These are phyloP conservation scores for Drosophila pruinosa DNA, from an alignment of 1,140 invertebrate species.

Conservation along the genomic window DNA sequence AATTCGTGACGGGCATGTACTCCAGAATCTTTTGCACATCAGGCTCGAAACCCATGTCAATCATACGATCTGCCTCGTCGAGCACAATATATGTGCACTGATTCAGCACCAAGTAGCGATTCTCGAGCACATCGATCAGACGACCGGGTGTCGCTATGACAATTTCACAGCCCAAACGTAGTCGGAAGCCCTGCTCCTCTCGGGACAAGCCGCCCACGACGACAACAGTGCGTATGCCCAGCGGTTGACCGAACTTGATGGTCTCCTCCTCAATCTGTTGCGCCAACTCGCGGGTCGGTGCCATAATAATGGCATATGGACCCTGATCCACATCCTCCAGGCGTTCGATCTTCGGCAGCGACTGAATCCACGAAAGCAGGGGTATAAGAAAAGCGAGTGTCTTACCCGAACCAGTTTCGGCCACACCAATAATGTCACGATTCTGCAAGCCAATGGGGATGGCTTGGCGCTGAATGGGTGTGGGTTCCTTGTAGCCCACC, in stretches of 20 bases:
- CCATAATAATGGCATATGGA: slow-evolving; percentile 99
- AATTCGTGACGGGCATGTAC: slow-evolving; percentile 99
- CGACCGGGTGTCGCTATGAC: slow-evolving; percentile 99
- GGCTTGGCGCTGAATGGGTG: slow-evolving; percentile 99
- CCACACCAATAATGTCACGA: slow-evolving; percentile 99
- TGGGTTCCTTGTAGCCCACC: slow-evolving; percentile 98
- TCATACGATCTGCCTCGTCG: slow-evolving; percentile 99
- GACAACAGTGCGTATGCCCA: slow-evolving; percentile 98
- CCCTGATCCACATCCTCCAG: slow-evolving; percentile 96
- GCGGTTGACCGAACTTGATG: slow-evolving; percentile 96
- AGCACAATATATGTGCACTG: slow-evolving; percentile 97
- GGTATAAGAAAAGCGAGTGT: slow-evolving; percentile 99
- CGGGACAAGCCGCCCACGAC: slow-evolving; percentile 98
- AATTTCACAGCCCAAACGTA: slow-evolving; percentile 99
- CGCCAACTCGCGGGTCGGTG: slow-evolving; percentile 99
- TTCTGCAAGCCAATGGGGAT: slow-evolving; percentile 99
- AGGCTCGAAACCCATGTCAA: slow-evolving; percentile 99
- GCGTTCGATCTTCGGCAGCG: slow-evolving; percentile 96
- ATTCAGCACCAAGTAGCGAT: slow-evolving; percentile 97
- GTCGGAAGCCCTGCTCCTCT: slow-evolving; percentile 98
- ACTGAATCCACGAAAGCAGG: slow-evolving; percentile 98
- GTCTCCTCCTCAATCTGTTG: slow-evolving; percentile 99
- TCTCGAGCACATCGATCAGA: slow-evolving; percentile 99
- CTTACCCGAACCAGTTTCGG: slow-evolving; percentile 99
- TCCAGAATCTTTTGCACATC: slow-evolving; percentile 99